Conservation (phyloP, 2,797 vertebrate species). For the Paramormyrops hopkinsi region DNA sequence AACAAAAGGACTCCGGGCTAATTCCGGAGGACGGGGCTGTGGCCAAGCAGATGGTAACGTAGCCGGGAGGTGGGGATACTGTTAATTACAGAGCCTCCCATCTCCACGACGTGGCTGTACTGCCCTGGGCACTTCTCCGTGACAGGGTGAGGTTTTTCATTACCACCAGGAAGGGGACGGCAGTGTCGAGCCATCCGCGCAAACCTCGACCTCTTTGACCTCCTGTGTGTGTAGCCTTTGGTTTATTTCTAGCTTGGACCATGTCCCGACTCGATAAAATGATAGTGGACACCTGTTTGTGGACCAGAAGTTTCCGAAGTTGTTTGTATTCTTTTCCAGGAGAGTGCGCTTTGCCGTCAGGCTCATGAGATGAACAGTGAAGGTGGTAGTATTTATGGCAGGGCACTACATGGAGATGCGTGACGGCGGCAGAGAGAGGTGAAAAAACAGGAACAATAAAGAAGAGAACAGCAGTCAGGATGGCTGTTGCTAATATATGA, state of each 20-base stretch:
- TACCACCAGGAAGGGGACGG: background rate
- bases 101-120: background rate
- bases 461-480: background rate
- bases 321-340: background rate
- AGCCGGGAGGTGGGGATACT: background rate
- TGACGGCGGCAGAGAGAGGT: background rate
- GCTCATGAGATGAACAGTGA: background rate
- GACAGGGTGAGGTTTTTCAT: background rate
- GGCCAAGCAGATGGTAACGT: background rate
- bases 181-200: background rate
- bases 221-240: background rate
- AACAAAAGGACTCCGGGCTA: background rate
- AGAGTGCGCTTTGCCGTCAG: background rate
- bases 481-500: background rate
- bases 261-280: background rate
- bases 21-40: background rate
- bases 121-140: background rate
- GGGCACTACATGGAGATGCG: background rate
- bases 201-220: background rate
- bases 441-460: background rate
- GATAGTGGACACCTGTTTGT: background rate
- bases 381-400: background rate
- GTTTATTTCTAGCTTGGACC: background rate
- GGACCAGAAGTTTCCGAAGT: background rate
- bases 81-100: constrained; percentile 1